Conservation (phyloP, 2,888 invertebrate species). For the Dasypogon diadema region DNA sequence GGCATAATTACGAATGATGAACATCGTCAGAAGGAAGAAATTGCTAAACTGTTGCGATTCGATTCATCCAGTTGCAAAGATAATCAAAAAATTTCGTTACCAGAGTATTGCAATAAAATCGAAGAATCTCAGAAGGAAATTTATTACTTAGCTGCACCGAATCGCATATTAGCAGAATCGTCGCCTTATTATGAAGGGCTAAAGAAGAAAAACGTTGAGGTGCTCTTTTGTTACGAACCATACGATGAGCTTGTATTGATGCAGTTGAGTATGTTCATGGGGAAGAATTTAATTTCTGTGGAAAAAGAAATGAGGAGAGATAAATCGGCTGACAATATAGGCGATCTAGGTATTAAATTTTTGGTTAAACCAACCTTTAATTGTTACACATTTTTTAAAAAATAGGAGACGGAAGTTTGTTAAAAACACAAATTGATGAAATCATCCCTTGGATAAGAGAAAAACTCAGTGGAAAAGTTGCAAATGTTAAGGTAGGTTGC, state of each 20-base stretch:
- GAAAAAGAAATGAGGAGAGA: slow-evolving; percentile 93
- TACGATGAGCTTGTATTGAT: slow-evolving; percentile 95
- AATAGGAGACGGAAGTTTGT: slow-evolving; percentile 76
- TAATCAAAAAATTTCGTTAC: slow-evolving; percentile 80
- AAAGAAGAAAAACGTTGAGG: slow-evolving; percentile 88
- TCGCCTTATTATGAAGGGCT: slow-evolving; percentile 96
- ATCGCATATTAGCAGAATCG: slow-evolving; percentile 90
- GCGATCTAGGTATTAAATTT: slow-evolving; percentile 69
- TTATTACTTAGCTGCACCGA: slow-evolving; percentile 94
- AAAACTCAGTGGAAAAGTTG: slow-evolving; percentile 82
- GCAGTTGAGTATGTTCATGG: slow-evolving; percentile 83
- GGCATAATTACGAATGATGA: slow-evolving; percentile 90
- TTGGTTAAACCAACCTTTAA: neutral
- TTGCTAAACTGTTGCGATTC: slow-evolving; percentile 89
- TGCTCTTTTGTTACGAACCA: slow-evolving; percentile 96
- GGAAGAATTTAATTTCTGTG: slow-evolving; percentile 83
- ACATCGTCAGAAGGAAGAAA: slow-evolving; percentile 88
- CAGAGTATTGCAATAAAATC: slow-evolving; percentile 84
- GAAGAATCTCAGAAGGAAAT: slow-evolving; percentile 86
- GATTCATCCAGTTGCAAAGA: slow-evolving; percentile 85
- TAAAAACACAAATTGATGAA: slow-evolving; percentile 81
- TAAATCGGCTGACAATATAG: slow-evolving; percentile 72
- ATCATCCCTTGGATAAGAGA: slow-evolving; percentile 84
- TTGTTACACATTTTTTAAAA: neutral
- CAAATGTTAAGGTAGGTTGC: slow-evolving; percentile 76